Evolutionary conservation across 64 coral and sea anemone genomes (phyloP), one percentile per base, ranked within the genome.

Genomic region (Stichodactyla mertensii): DNA sequence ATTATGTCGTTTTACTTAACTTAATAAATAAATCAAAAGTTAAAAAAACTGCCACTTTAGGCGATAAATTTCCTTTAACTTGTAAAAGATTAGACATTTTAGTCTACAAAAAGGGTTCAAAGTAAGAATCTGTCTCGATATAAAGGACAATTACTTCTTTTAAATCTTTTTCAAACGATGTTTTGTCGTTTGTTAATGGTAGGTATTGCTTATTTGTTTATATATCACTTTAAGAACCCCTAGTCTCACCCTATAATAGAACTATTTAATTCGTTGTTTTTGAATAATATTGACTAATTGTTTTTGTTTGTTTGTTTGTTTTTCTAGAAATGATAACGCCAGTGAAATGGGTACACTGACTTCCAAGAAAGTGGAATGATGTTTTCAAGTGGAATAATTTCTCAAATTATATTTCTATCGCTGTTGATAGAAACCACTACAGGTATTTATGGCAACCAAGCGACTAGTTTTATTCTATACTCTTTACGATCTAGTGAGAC

Each of bases 1-100:
- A 19, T 74, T 74, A 8, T 74, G 69, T 74, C 24, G 12, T 31
- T 74, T 74, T 8, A 74, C 23, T 9, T 31, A 27, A 74, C 69
- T 74, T 31, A 10, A 74, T 74, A n/a, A 74, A 74, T 74, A 74
- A 74, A 74, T 74, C 69, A 74, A 74, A 74, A 74, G 22, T 74
- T 74, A 7, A 74, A 26, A 71, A n/a, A 74, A 27, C 26, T 74
- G 69, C 36, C 69, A 74, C 26, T 74, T 74, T 74, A 74, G 10
- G 8, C n/a, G 23, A 74, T n/a, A 31, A 69, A 74, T 31, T 74
- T 74, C 12, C 69, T 31, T 74, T 31, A 23, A 10, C 27, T 74
- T 74, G n/a, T 74, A 20, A 74, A 26, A 27, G 69, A 74, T 31
- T 66, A n/a, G 20, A 20, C 18, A 22, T n/a, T n/a, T 66, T 66